These are phyloP conservation scores for Pterobdella sp. DNA, from an alignment of 2,888 invertebrate species.

Conservation along the genomic window DNA sequence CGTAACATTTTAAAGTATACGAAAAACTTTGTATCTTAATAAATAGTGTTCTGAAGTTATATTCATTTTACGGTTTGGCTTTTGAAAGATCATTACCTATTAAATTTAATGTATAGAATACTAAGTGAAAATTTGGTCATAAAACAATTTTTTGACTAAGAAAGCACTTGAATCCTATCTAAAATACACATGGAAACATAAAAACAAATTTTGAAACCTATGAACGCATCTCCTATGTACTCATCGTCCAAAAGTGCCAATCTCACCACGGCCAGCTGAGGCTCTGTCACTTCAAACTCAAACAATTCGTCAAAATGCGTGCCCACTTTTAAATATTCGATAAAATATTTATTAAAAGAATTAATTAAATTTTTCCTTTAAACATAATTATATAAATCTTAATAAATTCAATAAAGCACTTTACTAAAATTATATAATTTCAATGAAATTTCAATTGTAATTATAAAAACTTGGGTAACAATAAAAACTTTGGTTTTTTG, in stretches of 20 bases:
- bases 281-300: slow-evolving; percentile 57
- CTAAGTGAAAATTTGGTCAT: too few species aligned
- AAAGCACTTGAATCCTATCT: not conserved
- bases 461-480: not conserved
- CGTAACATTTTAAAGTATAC: too few species aligned
- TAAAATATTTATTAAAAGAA: not conserved
- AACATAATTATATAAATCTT: not conserved
- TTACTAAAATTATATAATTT: not conserved
- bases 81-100: too few species aligned
- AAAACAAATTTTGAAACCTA: slow-evolving; percentile 45
- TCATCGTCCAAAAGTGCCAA: slow-evolving; percentile 57
- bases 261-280: slow-evolving; percentile 57
- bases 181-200: not conserved
- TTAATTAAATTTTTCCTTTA: too few species aligned
- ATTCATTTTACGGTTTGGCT: too few species aligned
- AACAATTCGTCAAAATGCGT: slow-evolving; percentile 60
- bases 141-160: not conserved
- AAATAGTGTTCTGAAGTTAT: too few species aligned
- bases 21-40: too few species aligned
- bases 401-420: too few species aligned
- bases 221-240: slow-evolving; percentile 57
- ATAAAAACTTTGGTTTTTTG: not conserved
- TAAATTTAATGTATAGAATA: too few species aligned
- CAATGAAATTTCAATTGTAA: not conserved
- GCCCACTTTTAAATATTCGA: slow-evolving; percentile 43